A percentile compares a stretch with the other conserved stretches of the same genome.
phyloP scores from a whole-genome alignment of 2,797 vertebrate species.

The Austrolebias charrua region DNA sequence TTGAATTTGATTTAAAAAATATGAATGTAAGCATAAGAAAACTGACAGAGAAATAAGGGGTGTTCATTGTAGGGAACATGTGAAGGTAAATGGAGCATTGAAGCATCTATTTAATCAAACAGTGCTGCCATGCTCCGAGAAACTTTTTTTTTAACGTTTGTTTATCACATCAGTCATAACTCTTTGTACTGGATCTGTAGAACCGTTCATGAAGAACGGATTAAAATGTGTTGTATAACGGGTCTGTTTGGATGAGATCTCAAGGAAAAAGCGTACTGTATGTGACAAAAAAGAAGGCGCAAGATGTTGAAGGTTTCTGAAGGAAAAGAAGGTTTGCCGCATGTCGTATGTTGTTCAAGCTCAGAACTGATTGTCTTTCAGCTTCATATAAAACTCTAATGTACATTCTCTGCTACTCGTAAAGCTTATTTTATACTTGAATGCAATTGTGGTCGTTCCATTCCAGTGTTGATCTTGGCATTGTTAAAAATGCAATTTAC shows the following conservation, averaged over 20 bases:
- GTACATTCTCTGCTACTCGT: slow-evolving; percentile 55
- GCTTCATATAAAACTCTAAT: slow-evolving; percentile 48
- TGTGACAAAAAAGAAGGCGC: slow-evolving; percentile 22
- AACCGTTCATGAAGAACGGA: slow-evolving; percentile 16
- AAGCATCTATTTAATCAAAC: slow-evolving; percentile 33
- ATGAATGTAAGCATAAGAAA: slow-evolving; percentile 65
- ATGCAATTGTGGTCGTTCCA: slow-evolving; percentile 67
- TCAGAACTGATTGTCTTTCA: slow-evolving; percentile 41
- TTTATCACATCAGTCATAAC: slow-evolving; percentile 14
- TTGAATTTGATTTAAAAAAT: slow-evolving; percentile 50
- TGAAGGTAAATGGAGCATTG: slow-evolving; percentile 19
- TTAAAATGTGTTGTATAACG: slow-evolving; percentile 23
- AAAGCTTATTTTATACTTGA: slow-evolving; percentile 59
- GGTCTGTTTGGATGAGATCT: slow-evolving; percentile 31
- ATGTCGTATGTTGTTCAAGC: slow-evolving; percentile 45
- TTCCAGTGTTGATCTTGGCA: slow-evolving; percentile 28
- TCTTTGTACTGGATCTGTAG: slow-evolving; percentile 11
- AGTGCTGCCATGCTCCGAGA: slow-evolving; percentile 37
- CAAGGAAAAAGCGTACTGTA: slow-evolving; percentile 22
- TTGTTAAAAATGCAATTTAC: slow-evolving; percentile 37
- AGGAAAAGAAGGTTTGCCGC: slow-evolving; percentile 26
- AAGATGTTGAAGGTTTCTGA: slow-evolving; percentile 10
- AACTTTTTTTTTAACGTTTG: slow-evolving; percentile 8
- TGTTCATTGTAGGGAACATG: slow-evolving; percentile 13
- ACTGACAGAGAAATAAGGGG: slow-evolving; percentile 22